phyloP scores from a whole-genome alignment of 2,113 vertebrate genomes.

The Corythornis vintsioides region DNA sequence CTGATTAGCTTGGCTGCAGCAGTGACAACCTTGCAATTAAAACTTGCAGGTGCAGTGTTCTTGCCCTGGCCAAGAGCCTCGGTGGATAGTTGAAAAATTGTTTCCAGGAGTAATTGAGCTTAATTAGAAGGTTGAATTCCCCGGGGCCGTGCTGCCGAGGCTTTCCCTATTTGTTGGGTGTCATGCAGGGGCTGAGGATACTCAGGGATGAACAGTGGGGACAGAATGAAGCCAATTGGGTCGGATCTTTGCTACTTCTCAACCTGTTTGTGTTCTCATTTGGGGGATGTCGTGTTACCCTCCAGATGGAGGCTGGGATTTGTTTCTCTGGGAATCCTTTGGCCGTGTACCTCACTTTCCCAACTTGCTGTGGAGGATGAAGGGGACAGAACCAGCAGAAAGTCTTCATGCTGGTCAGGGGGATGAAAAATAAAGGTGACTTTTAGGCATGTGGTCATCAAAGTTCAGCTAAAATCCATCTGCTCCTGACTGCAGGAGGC shows the following conservation, averaged over 20 bases:
- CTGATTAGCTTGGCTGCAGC: not conserved
- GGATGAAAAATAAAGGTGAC: not conserved
- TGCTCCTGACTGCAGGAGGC: not conserved
- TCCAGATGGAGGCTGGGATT: not conserved
- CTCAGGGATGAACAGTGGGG: rapidly evolving
- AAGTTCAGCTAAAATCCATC: not conserved
- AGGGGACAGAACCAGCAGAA: not conserved
- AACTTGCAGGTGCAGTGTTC: not conserved
- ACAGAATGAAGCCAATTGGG: rapidly evolving
- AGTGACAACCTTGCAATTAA: not conserved
- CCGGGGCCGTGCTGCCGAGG: not conserved
- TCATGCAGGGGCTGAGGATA: not conserved
- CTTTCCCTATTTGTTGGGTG: not conserved
- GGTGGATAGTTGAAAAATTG: not conserved
- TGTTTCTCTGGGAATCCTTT: not conserved
- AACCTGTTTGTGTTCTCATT: not conserved
- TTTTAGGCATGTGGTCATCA: not conserved
- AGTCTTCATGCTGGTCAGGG: not conserved
- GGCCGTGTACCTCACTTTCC: not conserved
- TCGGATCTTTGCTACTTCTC: not conserved
- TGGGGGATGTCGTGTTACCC: not conserved
- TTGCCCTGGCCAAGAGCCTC: not conserved
- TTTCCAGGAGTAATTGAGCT: conserved; percentile 6
- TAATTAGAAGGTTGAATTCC: not conserved
- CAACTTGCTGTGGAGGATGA: not conserved